These are phyloP conservation scores for Megalopta genalis DNA, from an alignment of 1,140 invertebrate genomes.

Conservation along the genomic window DNA sequence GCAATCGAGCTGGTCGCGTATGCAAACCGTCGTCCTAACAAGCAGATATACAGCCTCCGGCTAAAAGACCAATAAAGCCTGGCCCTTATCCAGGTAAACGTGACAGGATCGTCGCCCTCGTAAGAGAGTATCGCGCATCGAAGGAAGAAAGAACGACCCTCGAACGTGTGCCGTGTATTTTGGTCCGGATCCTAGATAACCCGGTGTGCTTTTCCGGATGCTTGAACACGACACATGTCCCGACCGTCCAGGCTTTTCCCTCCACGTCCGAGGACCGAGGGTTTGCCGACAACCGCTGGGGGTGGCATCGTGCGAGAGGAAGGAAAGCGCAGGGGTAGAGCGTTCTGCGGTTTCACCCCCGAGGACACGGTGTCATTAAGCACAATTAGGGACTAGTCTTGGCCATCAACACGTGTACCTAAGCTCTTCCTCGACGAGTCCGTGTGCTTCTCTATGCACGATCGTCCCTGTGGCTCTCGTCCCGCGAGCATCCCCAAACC, in stretches of 20 bases:
- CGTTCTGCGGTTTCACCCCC: constrained; percentile 64
- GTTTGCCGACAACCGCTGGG: constrained; percentile 21
- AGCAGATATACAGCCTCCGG: background rate
- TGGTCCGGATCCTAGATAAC: constrained; percentile 67
- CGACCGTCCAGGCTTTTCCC: constrained; percentile 65
- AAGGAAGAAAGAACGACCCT: constrained; percentile 39
- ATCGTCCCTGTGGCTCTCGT: background rate
- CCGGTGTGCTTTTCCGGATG: constrained; percentile 77
- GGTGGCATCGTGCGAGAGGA: constrained; percentile 17
- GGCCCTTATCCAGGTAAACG: constrained; percentile 44
- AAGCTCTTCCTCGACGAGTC: constrained; percentile 27
- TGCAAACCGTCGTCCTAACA: background rate
- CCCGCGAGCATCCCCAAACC: background rate
- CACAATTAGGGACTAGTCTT: constrained; percentile 73
- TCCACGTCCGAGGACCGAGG: constrained; percentile 52
- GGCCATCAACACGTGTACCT: constrained; percentile 71
- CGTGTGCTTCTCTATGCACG: constrained; percentile 2
- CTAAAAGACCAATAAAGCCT: constrained; percentile 36
- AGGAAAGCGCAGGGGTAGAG: constrained; percentile 8
- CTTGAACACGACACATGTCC: constrained; percentile 77
- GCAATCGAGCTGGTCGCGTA: background rate
- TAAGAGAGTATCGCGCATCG: constrained; percentile 18
- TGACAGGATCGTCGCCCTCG: constrained; percentile 44
- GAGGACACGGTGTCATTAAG: constrained; percentile 71
- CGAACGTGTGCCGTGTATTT: constrained; percentile 59